phyloP scores from a whole-genome alignment of 2,797 vertebrate genomes.

The Crypturellus tataupa region DNA sequence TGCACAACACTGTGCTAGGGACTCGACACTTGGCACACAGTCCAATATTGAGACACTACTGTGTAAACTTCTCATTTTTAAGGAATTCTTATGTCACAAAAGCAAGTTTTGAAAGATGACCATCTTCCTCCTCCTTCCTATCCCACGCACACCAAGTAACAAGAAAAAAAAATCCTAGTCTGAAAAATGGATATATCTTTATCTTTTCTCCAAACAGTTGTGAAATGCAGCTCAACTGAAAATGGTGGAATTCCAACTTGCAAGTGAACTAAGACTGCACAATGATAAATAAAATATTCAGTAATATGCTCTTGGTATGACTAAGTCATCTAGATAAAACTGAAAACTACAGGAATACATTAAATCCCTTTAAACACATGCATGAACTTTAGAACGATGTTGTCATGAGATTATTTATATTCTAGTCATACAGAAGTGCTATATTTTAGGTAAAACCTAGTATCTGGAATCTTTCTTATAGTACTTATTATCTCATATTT shows the following conservation, averaged over 20 bases:
- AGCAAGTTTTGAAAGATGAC: not conserved
- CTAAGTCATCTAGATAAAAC: slow-evolving; percentile 36
- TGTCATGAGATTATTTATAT: slow-evolving; percentile 44
- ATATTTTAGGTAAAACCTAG: slow-evolving; percentile 44
- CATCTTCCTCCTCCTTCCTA: not conserved
- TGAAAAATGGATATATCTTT: not conserved
- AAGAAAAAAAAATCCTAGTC: not conserved
- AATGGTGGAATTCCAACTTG: not conserved
- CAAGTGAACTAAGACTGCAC: slow-evolving; percentile 2
- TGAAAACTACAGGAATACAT: not conserved
- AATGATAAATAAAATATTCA: slow-evolving; percentile 36
- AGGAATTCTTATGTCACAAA: not conserved
- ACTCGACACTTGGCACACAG: not conserved
- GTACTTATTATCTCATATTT: slow-evolving; percentile 51
- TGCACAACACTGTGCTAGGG: no score
- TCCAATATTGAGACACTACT: not conserved
- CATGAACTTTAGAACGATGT: slow-evolving; percentile 46
- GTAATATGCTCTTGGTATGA: slow-evolving; percentile 44
- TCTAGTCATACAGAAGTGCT: slow-evolving; percentile 9
- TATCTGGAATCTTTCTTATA: slow-evolving; percentile 44
- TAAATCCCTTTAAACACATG: slow-evolving; percentile 53
- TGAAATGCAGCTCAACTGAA: slow-evolving; percentile 16
- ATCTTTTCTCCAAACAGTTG: not conserved
- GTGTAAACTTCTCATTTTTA: not conserved
- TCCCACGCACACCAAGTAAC: not conserved